Base-by-base conservation (phyloP, 35 echinoderm and acorn worm genomes). In the Apostichopus parvimensis region DNA sequence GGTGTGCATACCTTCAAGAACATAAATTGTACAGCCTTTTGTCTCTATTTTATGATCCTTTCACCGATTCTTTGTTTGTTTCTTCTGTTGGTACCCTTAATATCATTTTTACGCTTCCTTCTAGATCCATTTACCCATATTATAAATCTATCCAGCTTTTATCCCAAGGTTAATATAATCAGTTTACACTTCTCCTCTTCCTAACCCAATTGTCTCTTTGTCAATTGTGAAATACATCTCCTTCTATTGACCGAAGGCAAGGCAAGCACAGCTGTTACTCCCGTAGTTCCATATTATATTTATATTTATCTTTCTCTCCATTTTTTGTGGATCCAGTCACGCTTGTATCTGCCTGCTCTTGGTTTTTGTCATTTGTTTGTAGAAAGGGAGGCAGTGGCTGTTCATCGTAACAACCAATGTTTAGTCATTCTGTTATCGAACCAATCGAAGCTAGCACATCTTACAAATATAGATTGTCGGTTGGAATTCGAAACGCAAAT, bases 191-290 rank as follows among this genome's bases (percentile, higher is more conserved):
- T 75, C 17, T 75, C 17, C 15, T 75, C 71, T 4, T 75, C 18
- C 0, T 75, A 75, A 75, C 20, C 17, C 15, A 75, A n/a, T 75
- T 75, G 11, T 75, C 71, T 75, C 20, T 1, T 45, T 45, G 2
- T 75, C 71, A 75, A 75, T 18, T 22, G 71, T 75, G 21, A 75
- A 75, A 75, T 61, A 61, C 8, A 61, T 20, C 17, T 75, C 20
- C 71, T 6, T n/a, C 71, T 75, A 22, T 75, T 75, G 71, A 75
- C 71, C 71, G 18, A 75, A 75, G 71, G 71, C 71, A 75, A n/a
- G 71, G 71, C 71, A 7, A n/a, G 6, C 71, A 75, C 71, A 75
- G 71, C 71, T 75, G 71, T 75, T 75, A 68, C 64, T 14, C 64
- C 6, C 8, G 21, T 75, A 75, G 71, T 75, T 22, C 15, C 14